Evolutionary conservation across 1,140 invertebrate genomes (phyloP), one percentile per base, ranked within the genome.

Genomic region (Pinna nobilis): DNA sequence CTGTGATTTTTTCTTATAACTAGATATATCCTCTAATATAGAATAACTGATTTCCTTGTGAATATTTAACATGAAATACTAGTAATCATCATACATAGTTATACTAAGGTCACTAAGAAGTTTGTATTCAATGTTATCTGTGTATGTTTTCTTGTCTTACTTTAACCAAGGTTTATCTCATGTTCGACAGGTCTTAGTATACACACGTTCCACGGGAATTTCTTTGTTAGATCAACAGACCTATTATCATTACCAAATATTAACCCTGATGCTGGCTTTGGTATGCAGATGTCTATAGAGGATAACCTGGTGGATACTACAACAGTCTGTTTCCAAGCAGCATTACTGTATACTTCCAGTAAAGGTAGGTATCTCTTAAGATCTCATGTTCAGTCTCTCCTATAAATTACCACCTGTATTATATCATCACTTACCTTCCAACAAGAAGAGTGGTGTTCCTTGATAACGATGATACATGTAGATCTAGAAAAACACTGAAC

Each of bases 121-220:
- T n/a, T n/a, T n/a, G n/a, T n/a, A 7, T 9, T 4, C 44, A 18
- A 49, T n/a, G 18, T n/a, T n/a, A 49, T 0, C 23, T 49, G 3
- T 49, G 4, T 20, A 49, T n/a, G n/a, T n/a, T n/a, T n/a, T n/a
- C n/a, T n/a, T n/a, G n/a, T 57, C 28, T 57, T 57, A 13, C 23
- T 33, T 15, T n/a, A 32, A 15, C 23, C 11, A 33, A 33, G 32
- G 9, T 65, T 50, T 50, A 20, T 55, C n/a, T n/a, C n/a, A n/a
- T n/a, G n/a, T n/a, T n/a, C n/a, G n/a, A 32, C 74, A 90, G 88
- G 91, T 20, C 89, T 99, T 50, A 92, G 95, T 37, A 97, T 99
- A 76, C 97, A 99, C 87, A 97, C 97, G 78, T 99, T 99, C 92
- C 97, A 99, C 91, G 98, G 98, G 11, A 99, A 99, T 88, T 99